phyloP scores from a whole-genome alignment of 2,113 vertebrate genomes.

The Ahaetulla prasina region DNA sequence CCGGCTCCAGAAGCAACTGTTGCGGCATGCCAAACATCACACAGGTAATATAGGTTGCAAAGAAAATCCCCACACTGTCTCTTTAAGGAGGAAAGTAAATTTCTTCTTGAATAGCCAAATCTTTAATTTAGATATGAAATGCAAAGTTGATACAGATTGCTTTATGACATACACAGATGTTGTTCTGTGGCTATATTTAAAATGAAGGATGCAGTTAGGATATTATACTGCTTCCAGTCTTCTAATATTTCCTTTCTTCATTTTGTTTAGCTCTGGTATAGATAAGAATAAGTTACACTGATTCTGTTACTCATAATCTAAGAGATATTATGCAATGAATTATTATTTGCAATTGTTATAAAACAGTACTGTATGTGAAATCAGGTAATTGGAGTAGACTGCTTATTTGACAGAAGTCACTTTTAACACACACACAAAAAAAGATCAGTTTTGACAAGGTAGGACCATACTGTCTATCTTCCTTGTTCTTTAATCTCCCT shows the following conservation, averaged over 20 bases:
- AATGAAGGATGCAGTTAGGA: not conserved
- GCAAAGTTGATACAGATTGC: not conserved
- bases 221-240: not conserved
- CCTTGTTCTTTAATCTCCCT: not conserved
- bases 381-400: not conserved
- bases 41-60: conserved; percentile 74
- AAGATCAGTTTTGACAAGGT: not conserved
- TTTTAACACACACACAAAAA: not conserved
- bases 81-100: not conserved
- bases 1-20: conserved; percentile 94
- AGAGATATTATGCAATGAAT: not conserved
- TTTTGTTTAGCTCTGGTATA: not conserved
- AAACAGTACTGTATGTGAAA: not conserved
- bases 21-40: conserved; percentile 96
- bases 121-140: not conserved
- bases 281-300: not conserved
- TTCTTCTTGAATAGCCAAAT: not conserved
- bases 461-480: too few species aligned
- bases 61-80: not conserved
- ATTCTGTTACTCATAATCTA: not conserved
- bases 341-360: not conserved
- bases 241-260: not conserved
- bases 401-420: not conserved
- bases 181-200: not conserved
- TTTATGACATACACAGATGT: not conserved